Evolutionary conservation across 2,797 vertebrate genomes (phyloP).

Genomic region (Clarias platycephalus): DNA sequence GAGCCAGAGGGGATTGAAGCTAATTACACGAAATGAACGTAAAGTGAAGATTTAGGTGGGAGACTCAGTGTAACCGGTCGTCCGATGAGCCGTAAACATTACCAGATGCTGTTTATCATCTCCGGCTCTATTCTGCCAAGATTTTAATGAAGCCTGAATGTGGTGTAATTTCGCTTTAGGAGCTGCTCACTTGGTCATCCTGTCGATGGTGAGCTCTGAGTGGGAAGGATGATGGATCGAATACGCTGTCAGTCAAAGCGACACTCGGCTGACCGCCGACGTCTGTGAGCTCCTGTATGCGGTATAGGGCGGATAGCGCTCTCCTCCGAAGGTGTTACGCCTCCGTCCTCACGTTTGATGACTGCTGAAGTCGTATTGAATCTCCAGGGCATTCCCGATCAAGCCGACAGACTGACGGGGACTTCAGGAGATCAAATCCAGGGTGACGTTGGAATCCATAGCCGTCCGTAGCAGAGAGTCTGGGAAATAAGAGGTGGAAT

Average conservation of each 20-base stretch:
- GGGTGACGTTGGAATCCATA: no score
- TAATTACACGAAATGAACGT: neutral
- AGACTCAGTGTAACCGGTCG: neutral
- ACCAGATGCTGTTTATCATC: constrained; percentile 2
- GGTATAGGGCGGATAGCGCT: neutral
- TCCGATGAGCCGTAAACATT: neutral
- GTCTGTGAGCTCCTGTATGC: neutral
- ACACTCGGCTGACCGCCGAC: no score
- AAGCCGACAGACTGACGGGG: no score
- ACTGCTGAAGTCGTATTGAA: no score
- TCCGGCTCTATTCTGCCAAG: neutral
- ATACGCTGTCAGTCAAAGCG: neutral
- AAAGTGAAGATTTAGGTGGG: no score
- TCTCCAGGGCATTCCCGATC: no score
- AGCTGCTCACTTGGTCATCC: neutral
- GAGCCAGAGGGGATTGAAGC: neutral
- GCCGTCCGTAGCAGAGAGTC: no score
- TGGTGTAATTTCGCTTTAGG: neutral
- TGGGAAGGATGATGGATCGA: neutral
- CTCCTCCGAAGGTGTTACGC: neutral
- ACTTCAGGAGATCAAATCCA: no score
- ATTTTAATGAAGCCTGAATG: neutral
- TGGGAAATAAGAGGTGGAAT: no score
- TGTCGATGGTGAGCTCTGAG: neutral
- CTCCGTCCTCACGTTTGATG: no score